Evolutionary conservation across 53 echinoderm and acorn worm genomes (phyloP).

Genomic region (Antedon mediterranea): DNA sequence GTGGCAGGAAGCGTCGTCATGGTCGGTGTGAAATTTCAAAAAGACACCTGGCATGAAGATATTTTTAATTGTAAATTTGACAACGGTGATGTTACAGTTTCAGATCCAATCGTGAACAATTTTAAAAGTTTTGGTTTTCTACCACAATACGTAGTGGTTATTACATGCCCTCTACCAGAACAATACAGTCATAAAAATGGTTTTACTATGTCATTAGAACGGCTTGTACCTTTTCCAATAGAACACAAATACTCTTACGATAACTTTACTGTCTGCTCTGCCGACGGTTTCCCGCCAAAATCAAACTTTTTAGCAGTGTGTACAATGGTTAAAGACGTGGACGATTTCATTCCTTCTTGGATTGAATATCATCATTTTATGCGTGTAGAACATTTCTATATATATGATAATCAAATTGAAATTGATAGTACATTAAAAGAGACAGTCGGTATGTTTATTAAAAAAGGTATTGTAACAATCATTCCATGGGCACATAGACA

Average conservation of each 20-base stretch:
- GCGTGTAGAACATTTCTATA: slow-evolving; percentile 52
- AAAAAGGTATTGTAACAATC: slow-evolving; percentile 44
- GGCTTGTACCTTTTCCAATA: background rate
- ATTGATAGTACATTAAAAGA: slow-evolving; percentile 17
- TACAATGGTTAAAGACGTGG: slow-evolving; percentile 57
- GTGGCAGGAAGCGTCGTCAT: slow-evolving; percentile 21
- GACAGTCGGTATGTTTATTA: slow-evolving; percentile 28
- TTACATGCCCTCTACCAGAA: slow-evolving; percentile 46
- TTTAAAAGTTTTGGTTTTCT: slow-evolving; percentile 36
- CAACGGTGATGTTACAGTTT: slow-evolving; percentile 1
- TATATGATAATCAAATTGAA: slow-evolving; percentile 51
- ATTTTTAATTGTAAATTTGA: slow-evolving; percentile 15
- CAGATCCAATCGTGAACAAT: slow-evolving; percentile 35
- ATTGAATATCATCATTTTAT: slow-evolving; percentile 38
- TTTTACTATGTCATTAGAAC: slow-evolving; percentile 26
- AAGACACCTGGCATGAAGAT: slow-evolving; percentile 12
- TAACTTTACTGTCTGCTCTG: slow-evolving; percentile 42
- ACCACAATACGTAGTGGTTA: slow-evolving; percentile 42
- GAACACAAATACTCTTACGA: slow-evolving; percentile 3
- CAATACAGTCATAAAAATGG: slow-evolving; percentile 5
- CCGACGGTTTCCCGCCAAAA: slow-evolving; percentile 32
- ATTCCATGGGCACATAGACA: slow-evolving; percentile 57
- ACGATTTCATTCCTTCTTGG: slow-evolving; percentile 51
- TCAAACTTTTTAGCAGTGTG: slow-evolving; percentile 40
- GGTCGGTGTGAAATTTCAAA: slow-evolving; percentile 26